Conservation (phyloP, 2,113 vertebrate species). For the Sorex fumeus region DNA sequence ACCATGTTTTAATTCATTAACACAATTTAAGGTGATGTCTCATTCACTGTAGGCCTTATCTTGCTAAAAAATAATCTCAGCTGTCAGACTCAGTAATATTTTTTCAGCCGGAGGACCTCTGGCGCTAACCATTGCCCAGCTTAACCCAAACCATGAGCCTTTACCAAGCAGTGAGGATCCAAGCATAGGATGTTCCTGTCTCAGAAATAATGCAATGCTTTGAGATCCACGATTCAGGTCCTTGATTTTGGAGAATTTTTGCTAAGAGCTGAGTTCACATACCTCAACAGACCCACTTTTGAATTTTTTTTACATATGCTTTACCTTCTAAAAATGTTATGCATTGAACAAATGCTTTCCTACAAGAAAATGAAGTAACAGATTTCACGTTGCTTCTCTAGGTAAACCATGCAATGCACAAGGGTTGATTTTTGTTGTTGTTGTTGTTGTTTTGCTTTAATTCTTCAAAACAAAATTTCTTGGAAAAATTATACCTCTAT, state of each 20-base stretch:
- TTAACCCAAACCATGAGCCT: neutral
- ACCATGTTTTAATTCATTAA: conserved; percentile 33
- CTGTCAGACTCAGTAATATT: neutral
- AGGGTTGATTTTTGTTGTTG: conserved; percentile 30
- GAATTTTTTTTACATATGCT: neutral
- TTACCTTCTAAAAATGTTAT: neutral
- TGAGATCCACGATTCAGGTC: neutral
- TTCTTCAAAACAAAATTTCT: conserved; percentile 76
- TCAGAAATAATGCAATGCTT: conserved; percentile 10
- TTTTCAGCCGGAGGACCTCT: neutral
- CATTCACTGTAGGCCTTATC: neutral
- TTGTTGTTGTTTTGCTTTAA: conserved; percentile 70
- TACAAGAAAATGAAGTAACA: conserved; percentile 28
- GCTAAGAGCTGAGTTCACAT: conserved; percentile 6
- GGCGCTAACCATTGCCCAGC: neutral
- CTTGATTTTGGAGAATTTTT: neutral
- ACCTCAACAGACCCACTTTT: neutral
- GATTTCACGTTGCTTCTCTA: conserved; percentile 39
- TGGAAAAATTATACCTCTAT: conserved; percentile 50
- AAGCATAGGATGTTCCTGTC: neutral
- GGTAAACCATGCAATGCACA: neutral
- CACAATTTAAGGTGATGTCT: conserved; percentile 26
- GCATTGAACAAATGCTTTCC: neutral
- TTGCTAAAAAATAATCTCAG: neutral
- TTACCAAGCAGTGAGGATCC: neutral